Evolutionary conservation across 2,113 vertebrate genomes (phyloP), one percentile per base, ranked within the genome.

Genomic region (Carassius auratus): DNA sequence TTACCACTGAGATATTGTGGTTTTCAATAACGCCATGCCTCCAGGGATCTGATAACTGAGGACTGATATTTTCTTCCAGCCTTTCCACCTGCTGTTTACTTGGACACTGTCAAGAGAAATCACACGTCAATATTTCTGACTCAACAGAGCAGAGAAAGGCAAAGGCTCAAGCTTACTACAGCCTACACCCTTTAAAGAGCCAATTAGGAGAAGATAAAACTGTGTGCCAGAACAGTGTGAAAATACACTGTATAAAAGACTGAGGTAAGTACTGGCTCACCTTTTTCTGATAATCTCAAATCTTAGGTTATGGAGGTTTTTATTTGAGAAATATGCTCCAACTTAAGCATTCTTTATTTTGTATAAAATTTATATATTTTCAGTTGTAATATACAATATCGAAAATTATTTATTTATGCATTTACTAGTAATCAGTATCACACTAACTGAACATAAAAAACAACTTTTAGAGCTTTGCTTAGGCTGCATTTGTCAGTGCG

Each of bases 101-200:
- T 50, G 30, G 75, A 83, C 55, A 75, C 30, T 85, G 91, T 87
- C 89, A 78, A 88, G 91, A 92, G 92, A 93, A 92, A 93, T 92
- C 91, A 91, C 88, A 88, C 91, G 92, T 93, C 93, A 91, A 92
- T 92, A 91, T 91, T 92, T 92, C 90, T 89, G 87, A 86, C 48
- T 76, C 75, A 55, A 76, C 48, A 76, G 50, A 55, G 75, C 75
- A 55, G 48, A 76, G 48, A 55, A 55, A 76, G 75, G 26, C 75
- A 76, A 76, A 52, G 33, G 14, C 75, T 55, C 23, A 50, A 76
- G 75, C 61, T 66, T 80, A 30, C n/a, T 80, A 48, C 0, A 64
- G 61, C 23, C 66, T 81, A 81, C 61, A 81, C 23, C 75, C 78
- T 81, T 48, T 45, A 81, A 66, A 66, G 38, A 3, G 14, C 59